Base-by-base conservation (phyloP, 2,888 invertebrate species). In the Lithodes maja region DNA sequence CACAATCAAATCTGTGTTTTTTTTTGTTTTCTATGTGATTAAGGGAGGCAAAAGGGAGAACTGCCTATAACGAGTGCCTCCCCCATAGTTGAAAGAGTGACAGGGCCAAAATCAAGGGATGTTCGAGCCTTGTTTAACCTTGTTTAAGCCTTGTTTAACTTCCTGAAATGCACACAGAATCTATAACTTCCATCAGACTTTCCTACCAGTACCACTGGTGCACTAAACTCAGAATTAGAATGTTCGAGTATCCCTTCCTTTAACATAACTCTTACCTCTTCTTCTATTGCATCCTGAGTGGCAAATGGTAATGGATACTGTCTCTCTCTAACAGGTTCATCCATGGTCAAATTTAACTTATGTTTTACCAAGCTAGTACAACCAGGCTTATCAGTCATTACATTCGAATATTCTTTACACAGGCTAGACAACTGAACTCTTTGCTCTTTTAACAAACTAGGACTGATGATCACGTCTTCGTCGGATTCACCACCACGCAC, bases 201-300 rank as follows among this genome's bases (percentile, higher is more conserved):
- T n/a, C 71, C n/a, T n/a, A 71, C 71, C 3, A 71, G 71, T n/a
- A 71, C 71, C 7, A 71, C 71, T n/a, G 71, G 71, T 3, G 71
- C 71, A 15, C 15, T 1, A n/a, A n/a, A 71, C n/a, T 15, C 17
- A 15, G 71, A 71, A 71, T n/a, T 15, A n/a, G n/a, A n/a, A 9
- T n/a, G 7, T n/a, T 71, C 71, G n/a, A n/a, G 1, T 9, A n/a
- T 71, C 0, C 71, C 71, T n/a, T 71, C 15, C 7, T 9, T n/a
- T 1, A 71, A 1, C 71, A 71, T 71, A 71, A 15, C 71, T n/a
- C n/a, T 9, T 9, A n/a, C 71, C 71, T 71, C 71, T n/a, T n/a
- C 3, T n/a, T 71, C n/a, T n/a, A 71, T n/a, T n/a, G 71, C 71
- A 15, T 71, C 71, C n/a, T n/a, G 12, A 3, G 71, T 71, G 71